phyloP scores from a whole-genome alignment of 2,113 vertebrate genomes.

The Osmerus eperlanus region DNA sequence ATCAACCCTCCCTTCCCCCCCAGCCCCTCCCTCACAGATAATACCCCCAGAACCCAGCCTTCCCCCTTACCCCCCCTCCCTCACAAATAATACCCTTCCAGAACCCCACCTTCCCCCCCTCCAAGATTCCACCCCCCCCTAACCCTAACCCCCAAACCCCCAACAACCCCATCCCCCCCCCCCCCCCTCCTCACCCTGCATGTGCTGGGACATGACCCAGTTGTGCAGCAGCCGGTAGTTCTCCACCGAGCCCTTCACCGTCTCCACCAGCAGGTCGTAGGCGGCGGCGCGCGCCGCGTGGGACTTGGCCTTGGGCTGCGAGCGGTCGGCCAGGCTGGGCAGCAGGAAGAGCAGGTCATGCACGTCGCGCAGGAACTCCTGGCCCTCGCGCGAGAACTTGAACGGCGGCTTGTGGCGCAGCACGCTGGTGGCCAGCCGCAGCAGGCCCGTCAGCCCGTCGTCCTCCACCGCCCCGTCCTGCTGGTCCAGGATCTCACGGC shows the following conservation, averaged over 20 bases:
- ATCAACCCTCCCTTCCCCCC: not conserved
- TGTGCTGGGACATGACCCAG: conserved; percentile 99
- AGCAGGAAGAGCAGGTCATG: conserved; percentile 96
- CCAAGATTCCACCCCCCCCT: not conserved
- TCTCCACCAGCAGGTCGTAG: conserved; percentile 95
- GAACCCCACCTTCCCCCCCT: not conserved
- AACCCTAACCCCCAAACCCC: no score
- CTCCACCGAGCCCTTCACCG: conserved; percentile 95
- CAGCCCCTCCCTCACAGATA: not conserved
- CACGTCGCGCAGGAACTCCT: conserved; percentile 96
- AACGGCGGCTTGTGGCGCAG: conserved; percentile 98
- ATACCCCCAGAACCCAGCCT: not conserved
- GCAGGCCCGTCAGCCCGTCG: conserved; percentile 91
- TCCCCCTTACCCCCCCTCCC: no score
- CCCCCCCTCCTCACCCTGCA: conserved; percentile 85
- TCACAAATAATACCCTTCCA: not conserved
- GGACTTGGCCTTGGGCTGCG: conserved; percentile 97
- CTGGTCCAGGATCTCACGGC: conserved; percentile 96
- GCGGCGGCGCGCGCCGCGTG: conserved; percentile 93
- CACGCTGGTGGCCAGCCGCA: conserved; percentile 92
- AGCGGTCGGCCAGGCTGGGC: conserved; percentile 92
- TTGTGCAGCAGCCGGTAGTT: conserved; percentile 98
- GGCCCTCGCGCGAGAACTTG: conserved; percentile 96
- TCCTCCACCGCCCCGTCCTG: conserved; percentile 94
- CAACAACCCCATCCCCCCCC: not conserved